These are phyloP conservation scores for Leptinotarsa peninsularis DNA, from an alignment of 2,888 invertebrate genomes.

Conservation along the genomic window DNA sequence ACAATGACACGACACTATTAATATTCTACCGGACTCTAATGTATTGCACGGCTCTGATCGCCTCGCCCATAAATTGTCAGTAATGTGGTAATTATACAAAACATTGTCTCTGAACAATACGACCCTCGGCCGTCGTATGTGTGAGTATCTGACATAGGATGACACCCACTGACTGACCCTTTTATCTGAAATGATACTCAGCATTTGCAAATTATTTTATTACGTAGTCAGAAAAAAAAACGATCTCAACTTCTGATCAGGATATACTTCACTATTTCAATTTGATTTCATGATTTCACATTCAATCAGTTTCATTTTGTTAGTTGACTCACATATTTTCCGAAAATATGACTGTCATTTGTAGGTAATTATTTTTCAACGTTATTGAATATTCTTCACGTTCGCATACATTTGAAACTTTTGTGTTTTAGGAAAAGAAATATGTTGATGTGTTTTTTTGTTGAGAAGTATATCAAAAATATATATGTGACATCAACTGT, in stretches of 20 bases:
- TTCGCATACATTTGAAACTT: too few relatives aligned
- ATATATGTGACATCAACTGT: too few relatives aligned
- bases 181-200: conserved; percentile 16
- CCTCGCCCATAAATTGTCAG: conserved; percentile 59
- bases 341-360: too few relatives aligned
- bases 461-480: too few relatives aligned
- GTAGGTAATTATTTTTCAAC: too few relatives aligned
- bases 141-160: conserved; percentile 30
- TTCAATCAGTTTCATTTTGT: too few relatives aligned
- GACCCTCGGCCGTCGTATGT: conserved; percentile 48
- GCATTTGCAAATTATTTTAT: conserved; percentile 23
- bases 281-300: too few relatives aligned
- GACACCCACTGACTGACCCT: conserved; percentile 29
- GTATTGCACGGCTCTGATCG: conserved; percentile 49
- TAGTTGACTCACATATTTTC: too few relatives aligned
- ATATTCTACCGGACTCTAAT: not conserved
- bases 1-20: not conserved
- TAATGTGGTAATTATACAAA: conserved; percentile 63
- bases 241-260: not conserved
- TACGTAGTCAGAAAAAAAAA: not conserved
- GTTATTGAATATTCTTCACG: too few relatives aligned
- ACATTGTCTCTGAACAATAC: conserved; percentile 60
- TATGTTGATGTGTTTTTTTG: too few relatives aligned
- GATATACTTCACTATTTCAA: too few relatives aligned
- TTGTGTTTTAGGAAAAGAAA: too few relatives aligned